These are phyloP conservation scores for Pentamera pediparva DNA, from an alignment of 53 echinoderm and acorn worm species.

Conservation along the genomic window DNA sequence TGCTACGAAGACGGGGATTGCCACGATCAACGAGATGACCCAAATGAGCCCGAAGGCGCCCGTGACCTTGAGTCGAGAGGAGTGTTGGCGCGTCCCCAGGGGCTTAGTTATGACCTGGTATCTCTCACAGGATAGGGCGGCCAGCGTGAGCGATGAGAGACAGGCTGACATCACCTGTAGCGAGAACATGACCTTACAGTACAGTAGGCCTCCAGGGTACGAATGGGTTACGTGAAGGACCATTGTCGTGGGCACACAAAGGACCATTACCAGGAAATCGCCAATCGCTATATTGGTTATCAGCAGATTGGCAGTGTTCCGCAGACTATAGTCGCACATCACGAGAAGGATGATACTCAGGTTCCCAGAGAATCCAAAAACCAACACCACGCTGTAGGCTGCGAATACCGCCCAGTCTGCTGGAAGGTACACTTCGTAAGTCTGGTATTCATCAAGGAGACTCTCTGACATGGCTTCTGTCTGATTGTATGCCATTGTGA, in stretches of 20 bases:
- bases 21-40: neutral
- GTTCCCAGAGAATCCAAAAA: neutral
- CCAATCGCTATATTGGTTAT: constrained; percentile 4
- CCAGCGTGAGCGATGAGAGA: neutral
- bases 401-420: constrained; percentile 4
- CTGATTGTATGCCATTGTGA: too few species aligned
- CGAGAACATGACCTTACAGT: constrained; percentile 1
- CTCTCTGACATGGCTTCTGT: too few species aligned
- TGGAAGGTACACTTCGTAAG: too few species aligned
- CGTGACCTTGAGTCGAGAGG: neutral
- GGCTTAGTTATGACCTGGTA: constrained; percentile 15
- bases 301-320: constrained; percentile 5
- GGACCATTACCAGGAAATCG: neutral
- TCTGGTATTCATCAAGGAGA: too few species aligned
- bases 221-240: neutral
- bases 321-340: neutral
- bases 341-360: neutral
- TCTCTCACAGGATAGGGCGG: constrained; percentile 5
- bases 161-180: neutral
- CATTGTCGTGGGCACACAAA: neutral
- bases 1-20: neutral
- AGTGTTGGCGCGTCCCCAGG: neutral
- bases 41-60: neutral
- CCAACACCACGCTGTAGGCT: neutral
- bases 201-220: neutral